These are phyloP conservation scores for Drosophila asahinai DNA, from an alignment of 1,140 invertebrate genomes.

Conservation along the genomic window DNA sequence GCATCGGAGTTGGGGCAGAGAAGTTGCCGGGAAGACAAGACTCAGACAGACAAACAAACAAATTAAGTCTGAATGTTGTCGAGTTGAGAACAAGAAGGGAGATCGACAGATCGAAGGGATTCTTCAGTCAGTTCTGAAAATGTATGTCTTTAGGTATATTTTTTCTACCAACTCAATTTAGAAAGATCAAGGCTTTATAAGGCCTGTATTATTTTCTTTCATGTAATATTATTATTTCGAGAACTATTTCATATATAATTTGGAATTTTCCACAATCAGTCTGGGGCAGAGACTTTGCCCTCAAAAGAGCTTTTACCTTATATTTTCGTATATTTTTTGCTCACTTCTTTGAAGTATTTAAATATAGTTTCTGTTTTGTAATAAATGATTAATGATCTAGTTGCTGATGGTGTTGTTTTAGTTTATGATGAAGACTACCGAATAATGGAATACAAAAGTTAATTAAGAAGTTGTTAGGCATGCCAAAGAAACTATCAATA, in stretches of 20 bases:
- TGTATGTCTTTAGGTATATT: neutral
- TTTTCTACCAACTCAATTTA: constrained; percentile 1
- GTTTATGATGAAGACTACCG: constrained; percentile 41
- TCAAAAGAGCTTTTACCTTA: neutral
- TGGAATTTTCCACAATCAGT: too few species aligned
- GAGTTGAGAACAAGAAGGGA: neutral
- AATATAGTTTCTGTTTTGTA: constrained; percentile 7
- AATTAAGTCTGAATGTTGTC: constrained; percentile 41
- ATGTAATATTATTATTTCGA: too few species aligned
- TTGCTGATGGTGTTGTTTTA: constrained; percentile 28
- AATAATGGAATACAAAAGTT: constrained; percentile 47
- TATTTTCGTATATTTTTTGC: neutral
- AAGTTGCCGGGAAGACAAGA: constrained; percentile 6
- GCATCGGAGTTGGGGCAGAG: neutral
- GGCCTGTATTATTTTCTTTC: too few species aligned
- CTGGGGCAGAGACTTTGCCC: neutral
- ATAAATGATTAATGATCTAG: constrained; percentile 36
- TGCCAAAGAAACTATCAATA: constrained; percentile 44
- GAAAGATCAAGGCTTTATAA: neutral
- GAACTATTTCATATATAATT: too few species aligned
- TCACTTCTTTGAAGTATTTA: constrained; percentile 1
- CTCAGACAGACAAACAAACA: constrained; percentile 35
- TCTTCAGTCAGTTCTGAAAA: neutral
- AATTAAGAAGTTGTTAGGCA: constrained; percentile 69
- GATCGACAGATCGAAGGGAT: constrained; percentile 9